Evolutionary conservation across 2,113 vertebrate genomes (phyloP).

Genomic region (Brachyhypopomus gauderio): DNA sequence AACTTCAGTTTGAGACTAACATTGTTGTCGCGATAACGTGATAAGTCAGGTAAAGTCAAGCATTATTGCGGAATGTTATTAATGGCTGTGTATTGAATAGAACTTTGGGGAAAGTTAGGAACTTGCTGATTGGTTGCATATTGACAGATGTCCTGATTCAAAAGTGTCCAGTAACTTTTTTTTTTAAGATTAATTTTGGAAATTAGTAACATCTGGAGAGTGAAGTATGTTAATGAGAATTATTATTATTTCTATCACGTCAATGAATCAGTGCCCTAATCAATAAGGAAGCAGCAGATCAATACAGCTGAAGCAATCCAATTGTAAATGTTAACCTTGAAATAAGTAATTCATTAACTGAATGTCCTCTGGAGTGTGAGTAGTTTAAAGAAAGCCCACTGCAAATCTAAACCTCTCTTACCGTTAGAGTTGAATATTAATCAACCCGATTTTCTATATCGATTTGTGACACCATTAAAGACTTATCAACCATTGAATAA

Average conservation of each 20-base stretch:
- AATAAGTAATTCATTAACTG: neutral
- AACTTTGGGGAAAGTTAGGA: neutral
- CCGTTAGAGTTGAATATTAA: neutral
- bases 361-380: neutral
- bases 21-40: slow-evolving; percentile 21
- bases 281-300: neutral
- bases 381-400: neutral
- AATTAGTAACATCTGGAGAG: neutral
- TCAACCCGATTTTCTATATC: neutral
- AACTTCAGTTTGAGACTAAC: neutral
- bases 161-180: neutral
- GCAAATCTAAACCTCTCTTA: neutral
- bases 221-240: neutral
- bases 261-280: neutral
- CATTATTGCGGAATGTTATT: neutral
- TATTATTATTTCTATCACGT: neutral
- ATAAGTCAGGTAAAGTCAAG: neutral
- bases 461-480: slow-evolving; percentile 10
- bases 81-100: neutral
- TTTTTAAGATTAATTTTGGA: neutral
- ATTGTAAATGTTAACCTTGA: slow-evolving; percentile 12
- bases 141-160: neutral
- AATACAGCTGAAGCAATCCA: neutral
- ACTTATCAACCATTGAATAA: slow-evolving; percentile 17
- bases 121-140: neutral